A percentile compares a stretch with the other conserved stretches of the same genome.
Evolutionary conservation across 2,797 vertebrate genomes (phyloP).

Genomic region (Lepus oiostolus): DNA sequence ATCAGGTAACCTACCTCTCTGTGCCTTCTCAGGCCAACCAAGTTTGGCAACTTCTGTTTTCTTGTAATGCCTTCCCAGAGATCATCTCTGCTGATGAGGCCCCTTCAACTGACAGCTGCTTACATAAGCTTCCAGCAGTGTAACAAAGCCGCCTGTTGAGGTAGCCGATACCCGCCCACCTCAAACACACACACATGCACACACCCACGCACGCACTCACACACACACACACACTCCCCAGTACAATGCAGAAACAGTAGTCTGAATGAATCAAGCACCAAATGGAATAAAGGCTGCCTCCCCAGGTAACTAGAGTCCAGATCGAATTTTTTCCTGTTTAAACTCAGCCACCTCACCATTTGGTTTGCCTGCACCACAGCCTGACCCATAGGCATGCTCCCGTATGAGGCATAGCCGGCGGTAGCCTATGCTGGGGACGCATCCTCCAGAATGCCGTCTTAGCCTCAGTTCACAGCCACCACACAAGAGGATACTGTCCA

Average conservation of each 20-base stretch:
- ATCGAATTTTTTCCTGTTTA: conserved; percentile 37
- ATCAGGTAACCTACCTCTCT: neutral
- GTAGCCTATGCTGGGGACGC: neutral
- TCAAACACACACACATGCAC: fast-evolving
- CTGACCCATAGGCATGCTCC: neutral
- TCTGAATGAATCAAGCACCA: conserved; percentile 25
- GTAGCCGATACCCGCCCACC: neutral
- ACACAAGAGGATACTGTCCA: neutral
- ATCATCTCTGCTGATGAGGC: conserved; percentile 52
- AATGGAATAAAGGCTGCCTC: conserved; percentile 22
- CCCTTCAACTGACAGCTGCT: conserved; percentile 71
- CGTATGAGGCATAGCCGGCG: neutral
- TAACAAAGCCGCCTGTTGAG: conserved; percentile 29
- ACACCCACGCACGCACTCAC: fast-evolving
- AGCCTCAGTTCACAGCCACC: neutral
- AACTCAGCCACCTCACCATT: neutral
- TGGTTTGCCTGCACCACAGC: neutral
- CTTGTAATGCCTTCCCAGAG: conserved; percentile 57
- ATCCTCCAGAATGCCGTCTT: neutral
- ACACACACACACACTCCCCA: neutral
- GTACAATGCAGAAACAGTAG: neutral
- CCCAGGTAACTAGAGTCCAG: neutral
- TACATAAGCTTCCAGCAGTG: conserved; percentile 61
- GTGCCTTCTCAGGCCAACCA: conserved; percentile 25
- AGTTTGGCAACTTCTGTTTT: conserved; percentile 10